Evolutionary conservation across 2,888 invertebrate genomes (phyloP).

Genomic region (Acanthococcus lagerstroemiae): DNA sequence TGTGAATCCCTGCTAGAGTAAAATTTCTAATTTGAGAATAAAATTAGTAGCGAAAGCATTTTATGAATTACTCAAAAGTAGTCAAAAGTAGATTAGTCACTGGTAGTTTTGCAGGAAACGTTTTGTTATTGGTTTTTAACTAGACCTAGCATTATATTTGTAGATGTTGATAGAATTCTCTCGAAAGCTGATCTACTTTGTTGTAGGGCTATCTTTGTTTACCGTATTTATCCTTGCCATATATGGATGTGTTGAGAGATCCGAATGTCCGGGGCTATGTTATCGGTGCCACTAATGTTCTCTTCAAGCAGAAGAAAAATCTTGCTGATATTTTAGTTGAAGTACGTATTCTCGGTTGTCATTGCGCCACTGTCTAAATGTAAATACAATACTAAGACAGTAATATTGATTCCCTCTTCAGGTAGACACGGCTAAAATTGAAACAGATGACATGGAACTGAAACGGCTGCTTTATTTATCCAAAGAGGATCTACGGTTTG

Average conservation of each 20-base stretch:
- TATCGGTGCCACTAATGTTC: conserved; percentile 96
- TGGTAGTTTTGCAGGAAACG: too few relatives aligned
- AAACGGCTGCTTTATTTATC: conserved; percentile 75
- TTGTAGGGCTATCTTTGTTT: conserved; percentile 77
- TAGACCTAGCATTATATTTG: not conserved
- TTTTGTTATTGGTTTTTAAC: not conserved
- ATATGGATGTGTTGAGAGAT: conserved; percentile 82
- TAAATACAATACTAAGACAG: too few relatives aligned
- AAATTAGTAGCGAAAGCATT: too few relatives aligned
- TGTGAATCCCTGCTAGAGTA: too few relatives aligned
- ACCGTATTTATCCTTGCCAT: conserved; percentile 90
- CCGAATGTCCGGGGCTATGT: conserved; percentile 75
- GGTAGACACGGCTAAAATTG: conserved; percentile 75
- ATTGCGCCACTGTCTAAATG: too few relatives aligned
- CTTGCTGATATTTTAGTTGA: conserved; percentile 87
- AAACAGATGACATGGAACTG: conserved; percentile 63
- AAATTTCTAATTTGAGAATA: too few relatives aligned
- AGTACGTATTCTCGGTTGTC: conserved; percentile 43
- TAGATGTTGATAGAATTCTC: not conserved
- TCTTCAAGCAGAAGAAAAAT: conserved; percentile 90
- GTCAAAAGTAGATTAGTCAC: too few relatives aligned
- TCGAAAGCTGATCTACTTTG: conserved; percentile 31
- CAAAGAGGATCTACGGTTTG: conserved; percentile 89
- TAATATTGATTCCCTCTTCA: conserved; percentile 40
- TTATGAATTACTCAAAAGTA: too few relatives aligned